Evolutionary conservation across 2,888 invertebrate genomes (phyloP), one percentile per base, ranked within the genome.

Genomic region (Melanargia galathea): DNA sequence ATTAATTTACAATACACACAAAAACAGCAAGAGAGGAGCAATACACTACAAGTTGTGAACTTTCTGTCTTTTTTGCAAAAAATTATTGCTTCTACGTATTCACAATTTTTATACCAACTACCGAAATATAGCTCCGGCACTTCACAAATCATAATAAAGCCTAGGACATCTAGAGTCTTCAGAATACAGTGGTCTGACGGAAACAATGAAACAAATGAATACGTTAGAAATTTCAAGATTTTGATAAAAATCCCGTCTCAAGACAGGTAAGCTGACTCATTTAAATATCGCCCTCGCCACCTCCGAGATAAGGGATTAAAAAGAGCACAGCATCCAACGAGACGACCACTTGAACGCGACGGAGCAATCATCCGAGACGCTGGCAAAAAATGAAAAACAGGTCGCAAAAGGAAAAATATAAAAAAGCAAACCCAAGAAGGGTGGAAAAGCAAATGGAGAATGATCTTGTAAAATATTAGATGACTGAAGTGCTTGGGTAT

Each of bases 241-340:
- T 26, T 40, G 59, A 59, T 52, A 61, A 57, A 56, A 57, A n/a
- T n/a, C n/a, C 63, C 57, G 60, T 52, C 67, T 67, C 59, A 63
- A 65, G 67, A 57, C 64, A 65, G 60, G 70, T 68, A 63, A 67
- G 75, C 76, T 80, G 75, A 74, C 78, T 80, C 78, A 81, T 84
- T 82, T 82, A 79, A 83, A 85, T 82, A 80, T 78, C 74, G 33
- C 74, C 71, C 67, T 71, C 69, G 70, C 68, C 70, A 67, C 70
- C 73, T 73, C 75, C 74, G 72, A 78, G 82, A 82, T 83, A 83
- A 79, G 82, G 78, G 82, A 83, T 83, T 83, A 85, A 85, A 84
- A 85, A 84, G 84, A 83, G 82, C 84, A 84, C 78, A 76, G 75
- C 78, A 80, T 79, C 77, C 77, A 73, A 81, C 83, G 71, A 73